A percentile compares a stretch with the other conserved stretches of the same genome.
Conservation (phyloP, 1,140 invertebrate genomes). For the Onthophagus taurus region DNA sequence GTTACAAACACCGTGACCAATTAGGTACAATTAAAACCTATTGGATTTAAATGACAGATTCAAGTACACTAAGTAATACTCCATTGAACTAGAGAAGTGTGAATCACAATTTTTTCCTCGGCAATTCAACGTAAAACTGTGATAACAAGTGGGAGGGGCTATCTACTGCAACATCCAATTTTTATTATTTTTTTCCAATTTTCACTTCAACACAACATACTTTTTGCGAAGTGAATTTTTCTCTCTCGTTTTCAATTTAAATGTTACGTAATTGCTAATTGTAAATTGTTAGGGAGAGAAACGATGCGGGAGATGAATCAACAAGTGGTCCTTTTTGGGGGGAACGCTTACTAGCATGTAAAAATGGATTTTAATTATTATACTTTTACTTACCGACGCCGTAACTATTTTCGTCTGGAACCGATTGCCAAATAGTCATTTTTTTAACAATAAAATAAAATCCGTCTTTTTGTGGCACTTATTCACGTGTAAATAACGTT, state of each 20-base stretch:
- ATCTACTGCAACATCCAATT: too few species aligned
- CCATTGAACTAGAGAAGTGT: slow-evolving; percentile 12
- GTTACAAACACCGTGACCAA: not conserved
- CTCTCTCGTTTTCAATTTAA: too few species aligned
- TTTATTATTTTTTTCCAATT: too few species aligned
- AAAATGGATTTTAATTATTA: not conserved
- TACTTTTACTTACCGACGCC: slow-evolving; percentile 22
- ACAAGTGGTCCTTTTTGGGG: slow-evolving; percentile 8
- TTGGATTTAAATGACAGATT: not conserved
- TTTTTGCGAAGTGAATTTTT: too few species aligned
- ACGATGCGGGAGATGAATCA: slow-evolving; percentile 13
- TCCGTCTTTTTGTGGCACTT: too few species aligned
- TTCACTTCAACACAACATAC: too few species aligned
- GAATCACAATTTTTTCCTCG: slow-evolving; percentile 17
- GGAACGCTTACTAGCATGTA: not conserved
- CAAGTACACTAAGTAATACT: not conserved
- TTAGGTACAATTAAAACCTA: not conserved
- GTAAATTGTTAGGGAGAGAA: too few species aligned
- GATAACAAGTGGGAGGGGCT: slow-evolving; percentile 16
- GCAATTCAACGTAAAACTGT: slow-evolving; percentile 6
- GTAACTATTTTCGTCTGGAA: slow-evolving; percentile 21
- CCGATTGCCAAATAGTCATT: slow-evolving; percentile 24
- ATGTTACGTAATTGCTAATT: slow-evolving; percentile 9
- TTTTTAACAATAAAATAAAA: slow-evolving; percentile 17
- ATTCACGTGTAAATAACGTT: slow-evolving; percentile 3